Percentiles rank a stretch among this genome's conserved stretches.
Conservation (phyloP, 2,113 vertebrate species). For the Ptilorrhoa leucosticta region DNA sequence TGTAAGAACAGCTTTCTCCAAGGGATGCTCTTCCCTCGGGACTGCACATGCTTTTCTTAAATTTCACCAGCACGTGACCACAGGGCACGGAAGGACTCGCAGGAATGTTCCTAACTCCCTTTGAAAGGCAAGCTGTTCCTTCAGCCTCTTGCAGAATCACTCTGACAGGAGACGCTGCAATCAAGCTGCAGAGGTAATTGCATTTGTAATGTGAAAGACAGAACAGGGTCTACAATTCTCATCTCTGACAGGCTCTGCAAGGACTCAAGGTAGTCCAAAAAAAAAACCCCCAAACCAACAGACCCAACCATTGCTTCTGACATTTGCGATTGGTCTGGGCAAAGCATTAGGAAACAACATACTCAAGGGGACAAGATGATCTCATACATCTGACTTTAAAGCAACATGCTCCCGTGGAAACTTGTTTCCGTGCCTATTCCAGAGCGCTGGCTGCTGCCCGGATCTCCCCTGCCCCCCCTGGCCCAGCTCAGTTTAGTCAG, state of each 20-base stretch:
- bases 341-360: constrained; percentile 41
- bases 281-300: not conserved
- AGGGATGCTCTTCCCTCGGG: not conserved
- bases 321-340: constrained; percentile 25
- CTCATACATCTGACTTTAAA: constrained; percentile 28
- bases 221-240: not conserved
- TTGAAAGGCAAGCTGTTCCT: constrained; percentile 24
- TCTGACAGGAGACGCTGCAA: not conserved
- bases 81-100: not conserved
- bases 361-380: constrained; percentile 15
- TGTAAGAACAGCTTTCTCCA: not conserved
- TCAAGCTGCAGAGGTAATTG: not conserved
- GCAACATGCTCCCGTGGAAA: constrained; percentile 4
- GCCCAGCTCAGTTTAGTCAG: not conserved
- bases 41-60: not conserved
- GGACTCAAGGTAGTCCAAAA: not conserved
- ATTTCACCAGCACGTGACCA: not conserved
- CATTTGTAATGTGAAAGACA: constrained; percentile 26
- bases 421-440: not conserved
- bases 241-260: not conserved
- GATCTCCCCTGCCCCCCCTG: not conserved
- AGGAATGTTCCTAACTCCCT: not conserved
- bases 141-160: not conserved
- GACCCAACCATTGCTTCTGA: not conserved
- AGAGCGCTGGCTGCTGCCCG: not conserved